Base-by-base conservation (phyloP, 2,113 vertebrate genomes). In the zebrafish (Danio rerio) region DNA sequence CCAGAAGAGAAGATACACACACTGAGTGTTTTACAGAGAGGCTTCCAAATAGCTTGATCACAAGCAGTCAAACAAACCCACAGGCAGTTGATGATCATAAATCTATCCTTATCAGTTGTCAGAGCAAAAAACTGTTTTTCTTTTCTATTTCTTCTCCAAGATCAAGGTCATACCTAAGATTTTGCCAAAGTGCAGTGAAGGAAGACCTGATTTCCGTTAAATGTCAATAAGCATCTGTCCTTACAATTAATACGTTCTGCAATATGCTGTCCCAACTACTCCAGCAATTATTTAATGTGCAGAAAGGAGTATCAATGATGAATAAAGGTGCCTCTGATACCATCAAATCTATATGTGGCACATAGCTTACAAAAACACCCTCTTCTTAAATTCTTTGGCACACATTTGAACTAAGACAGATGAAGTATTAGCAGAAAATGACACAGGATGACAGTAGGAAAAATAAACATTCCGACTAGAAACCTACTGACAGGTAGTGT, bases 391-490 rank as follows among this genome's bases (percentile, higher is more conserved):
- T 52, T 6, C 11, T 15, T 5, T 18, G 55, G 49, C 6, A 61
- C 56, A 49, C 13, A 31, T 31, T 42, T 77, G 52, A 66, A 86
- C 68, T 21, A 58, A 84, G 78, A 82, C 86, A 85, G 31, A 84
- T 84, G 74, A 84, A 61, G 61, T 66, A n/a, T 75, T 65, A 83
- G 76, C 86, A 86, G 71, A 86, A 87, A 84, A 85, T 70, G 86
- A 86, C 88, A 88, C 83, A 83, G 86, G 87, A 88, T 90, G 90
- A 91, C 88, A 92, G 86, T 16, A 75, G 66, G 40, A 73, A 90
- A 91, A 90, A 92, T 89, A 92, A 91, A 92, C 90, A 90, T 69
- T 84, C 74, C 86, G 87, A 87, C 89, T 88, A 88, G 82, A 77
- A 49, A 31, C 31, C 31, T 31, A 31, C 31, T 31, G 31, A 31